A percentile compares a stretch with the other conserved stretches of the same genome.
Evolutionary conservation across 1,140 invertebrate species (phyloP).

Genomic region (Camponotus pennsylvanicus): DNA sequence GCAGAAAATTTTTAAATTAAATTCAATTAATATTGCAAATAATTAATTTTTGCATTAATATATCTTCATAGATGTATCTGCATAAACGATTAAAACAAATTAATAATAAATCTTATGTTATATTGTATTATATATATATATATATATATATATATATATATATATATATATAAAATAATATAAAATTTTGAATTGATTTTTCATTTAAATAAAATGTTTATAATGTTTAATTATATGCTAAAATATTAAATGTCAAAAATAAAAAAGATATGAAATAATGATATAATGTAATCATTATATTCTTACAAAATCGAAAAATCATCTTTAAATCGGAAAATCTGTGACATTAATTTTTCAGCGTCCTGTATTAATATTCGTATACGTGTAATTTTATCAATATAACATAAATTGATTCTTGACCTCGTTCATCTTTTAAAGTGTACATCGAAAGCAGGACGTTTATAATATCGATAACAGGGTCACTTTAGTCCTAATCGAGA

Average conservation of each 20-base stretch:
- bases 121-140: too few species aligned
- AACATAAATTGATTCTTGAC: conserved; percentile 23
- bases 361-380: not conserved
- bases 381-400: not conserved
- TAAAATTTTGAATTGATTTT: too few species aligned
- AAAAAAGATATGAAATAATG: not conserved
- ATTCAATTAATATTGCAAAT: too few species aligned
- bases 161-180: too few species aligned
- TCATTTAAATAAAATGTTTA: too few species aligned
- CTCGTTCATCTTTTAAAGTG: not conserved
- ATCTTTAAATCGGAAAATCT: not conserved
- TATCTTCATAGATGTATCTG: too few species aligned
- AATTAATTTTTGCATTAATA: too few species aligned
- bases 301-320: not conserved
- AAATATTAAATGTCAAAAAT: not conserved
- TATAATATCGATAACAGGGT: not conserved
- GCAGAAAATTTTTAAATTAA: not conserved
- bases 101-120: too few species aligned
- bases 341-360: not conserved
- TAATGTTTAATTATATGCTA: too few species aligned
- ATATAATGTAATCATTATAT: not conserved
- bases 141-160: too few species aligned
- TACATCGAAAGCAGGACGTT: conserved; percentile 27
- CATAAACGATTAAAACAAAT: too few species aligned
- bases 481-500: not conserved